Evolutionary conservation across 2,888 invertebrate species (phyloP).

Genomic region (Drosophila anomelani): DNA sequence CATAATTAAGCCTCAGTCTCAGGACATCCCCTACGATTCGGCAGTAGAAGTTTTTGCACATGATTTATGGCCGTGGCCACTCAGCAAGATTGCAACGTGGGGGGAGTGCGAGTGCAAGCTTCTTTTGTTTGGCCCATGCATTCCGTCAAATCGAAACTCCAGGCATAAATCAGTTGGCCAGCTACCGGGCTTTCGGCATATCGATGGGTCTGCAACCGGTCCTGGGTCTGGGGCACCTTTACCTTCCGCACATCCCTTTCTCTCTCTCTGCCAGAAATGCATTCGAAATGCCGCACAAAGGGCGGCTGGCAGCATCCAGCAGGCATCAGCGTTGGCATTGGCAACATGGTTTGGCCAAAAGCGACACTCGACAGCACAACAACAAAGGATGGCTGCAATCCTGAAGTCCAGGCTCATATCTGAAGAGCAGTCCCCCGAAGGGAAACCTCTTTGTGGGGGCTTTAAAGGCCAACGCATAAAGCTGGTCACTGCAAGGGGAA

Average conservation of each 20-base stretch:
- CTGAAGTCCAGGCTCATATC: background rate
- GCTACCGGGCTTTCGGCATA: conserved; percentile 71
- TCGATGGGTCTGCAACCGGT: conserved; percentile 27
- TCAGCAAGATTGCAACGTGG: conserved; percentile 31
- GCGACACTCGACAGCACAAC: conserved; percentile 6
- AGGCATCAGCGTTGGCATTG: conserved; percentile 23
- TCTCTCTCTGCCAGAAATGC: conserved; percentile 2
- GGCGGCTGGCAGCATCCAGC: conserved; percentile 19
- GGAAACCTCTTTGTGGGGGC: background rate
- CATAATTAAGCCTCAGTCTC: conserved; percentile 53
- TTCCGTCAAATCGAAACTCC: conserved; percentile 35
- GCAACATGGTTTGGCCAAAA: conserved; percentile 16
- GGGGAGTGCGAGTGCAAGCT: background rate
- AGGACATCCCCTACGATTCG: background rate
- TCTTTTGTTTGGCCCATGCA: conserved; percentile 37
- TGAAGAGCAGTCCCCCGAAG: background rate
- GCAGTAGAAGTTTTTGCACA: conserved; percentile 23
- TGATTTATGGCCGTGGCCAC: conserved; percentile 55
- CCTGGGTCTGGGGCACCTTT: conserved; percentile 9
- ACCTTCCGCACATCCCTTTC: background rate
- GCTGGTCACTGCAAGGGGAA: background rate
- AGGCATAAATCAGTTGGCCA: conserved; percentile 71
- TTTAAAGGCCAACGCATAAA: conserved; percentile 28
- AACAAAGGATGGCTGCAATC: conserved; percentile 6
- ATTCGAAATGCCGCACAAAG: conserved; percentile 30